phyloP scores from a whole-genome alignment of 2,888 invertebrate species.

The Drosophila birchii region DNA sequence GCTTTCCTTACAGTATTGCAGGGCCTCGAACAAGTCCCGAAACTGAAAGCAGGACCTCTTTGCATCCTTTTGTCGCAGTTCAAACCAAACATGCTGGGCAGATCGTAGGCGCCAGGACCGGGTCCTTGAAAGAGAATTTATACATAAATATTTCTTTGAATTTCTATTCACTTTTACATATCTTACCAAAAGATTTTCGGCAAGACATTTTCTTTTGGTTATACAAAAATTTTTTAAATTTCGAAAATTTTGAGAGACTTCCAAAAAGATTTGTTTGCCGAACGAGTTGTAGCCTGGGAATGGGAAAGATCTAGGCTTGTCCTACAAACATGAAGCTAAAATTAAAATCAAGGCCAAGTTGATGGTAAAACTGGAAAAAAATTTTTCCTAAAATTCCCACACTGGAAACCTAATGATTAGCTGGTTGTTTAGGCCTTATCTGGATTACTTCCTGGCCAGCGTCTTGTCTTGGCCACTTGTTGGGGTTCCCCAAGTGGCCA shows the following conservation, averaged over 20 bases:
- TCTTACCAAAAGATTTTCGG: not conserved
- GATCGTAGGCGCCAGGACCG: constrained; percentile 42
- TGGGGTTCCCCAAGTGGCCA: constrained; percentile 27
- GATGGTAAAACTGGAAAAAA: constrained; percentile 6
- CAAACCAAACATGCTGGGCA: constrained; percentile 36
- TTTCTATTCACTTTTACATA: not conserved
- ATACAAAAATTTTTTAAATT: not conserved
- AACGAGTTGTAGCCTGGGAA: constrained; percentile 5
- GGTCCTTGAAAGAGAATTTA: constrained; percentile 22
- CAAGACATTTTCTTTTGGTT: constrained; percentile 8
- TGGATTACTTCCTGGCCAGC: constrained; percentile 5
- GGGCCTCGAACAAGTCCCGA: constrained; percentile 7
- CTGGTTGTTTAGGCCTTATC: constrained; percentile 4
- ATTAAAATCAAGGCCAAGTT: constrained; percentile 6
- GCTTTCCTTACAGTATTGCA: not conserved
- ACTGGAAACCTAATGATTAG: not conserved
- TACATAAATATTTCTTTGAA: not conserved
- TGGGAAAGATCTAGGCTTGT: not conserved
- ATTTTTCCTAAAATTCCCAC: constrained; percentile 1
- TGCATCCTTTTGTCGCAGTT: constrained; percentile 11
- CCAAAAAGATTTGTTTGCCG: constrained; percentile 30
- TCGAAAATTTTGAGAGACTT: constrained; percentile 14
- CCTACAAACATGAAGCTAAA: not conserved
- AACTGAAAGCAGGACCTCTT: constrained; percentile 37
- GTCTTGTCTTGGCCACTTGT: constrained; percentile 18